These are phyloP conservation scores for Bombus superbus DNA, from an alignment of 1,140 invertebrate genomes.

Conservation along the genomic window DNA sequence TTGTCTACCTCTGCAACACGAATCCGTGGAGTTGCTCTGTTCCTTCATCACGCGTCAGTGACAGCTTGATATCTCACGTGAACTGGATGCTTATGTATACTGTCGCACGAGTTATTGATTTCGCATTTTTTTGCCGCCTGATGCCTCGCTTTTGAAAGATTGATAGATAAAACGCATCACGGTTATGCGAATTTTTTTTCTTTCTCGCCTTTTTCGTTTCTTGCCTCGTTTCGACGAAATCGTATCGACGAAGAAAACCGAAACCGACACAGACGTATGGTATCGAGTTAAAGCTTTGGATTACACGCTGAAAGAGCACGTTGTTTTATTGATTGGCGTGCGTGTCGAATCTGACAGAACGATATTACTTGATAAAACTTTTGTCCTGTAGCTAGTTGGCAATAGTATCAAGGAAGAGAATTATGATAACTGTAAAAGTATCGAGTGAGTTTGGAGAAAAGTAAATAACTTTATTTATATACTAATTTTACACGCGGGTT, in stretches of 20 bases:
- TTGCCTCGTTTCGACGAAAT: background rate
- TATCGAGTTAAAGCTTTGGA: background rate
- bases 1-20: conserved; percentile 14
- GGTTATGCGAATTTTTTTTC: background rate
- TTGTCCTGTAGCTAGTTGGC: background rate
- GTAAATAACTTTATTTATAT: no score
- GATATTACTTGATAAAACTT: no score
- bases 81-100: conserved; percentile 22
- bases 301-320: background rate
- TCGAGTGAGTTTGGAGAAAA: no score
- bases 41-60: conserved; percentile 25
- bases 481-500: no score
- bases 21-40: background rate
- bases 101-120: conserved; percentile 29
- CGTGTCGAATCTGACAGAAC: background rate
- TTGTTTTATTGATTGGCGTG: background rate
- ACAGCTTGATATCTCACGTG: conserved; percentile 36
- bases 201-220: background rate
- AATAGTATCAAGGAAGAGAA: no score
- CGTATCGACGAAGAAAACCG: background rate
- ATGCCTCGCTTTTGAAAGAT: conserved; percentile 7
- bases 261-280: no score
- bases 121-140: conserved; percentile 11
- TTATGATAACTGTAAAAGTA: no score
- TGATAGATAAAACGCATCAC: conserved; percentile 31